Evolutionary conservation across 2,797 vertebrate genomes (phyloP).

Genomic region (Nasua narica): DNA sequence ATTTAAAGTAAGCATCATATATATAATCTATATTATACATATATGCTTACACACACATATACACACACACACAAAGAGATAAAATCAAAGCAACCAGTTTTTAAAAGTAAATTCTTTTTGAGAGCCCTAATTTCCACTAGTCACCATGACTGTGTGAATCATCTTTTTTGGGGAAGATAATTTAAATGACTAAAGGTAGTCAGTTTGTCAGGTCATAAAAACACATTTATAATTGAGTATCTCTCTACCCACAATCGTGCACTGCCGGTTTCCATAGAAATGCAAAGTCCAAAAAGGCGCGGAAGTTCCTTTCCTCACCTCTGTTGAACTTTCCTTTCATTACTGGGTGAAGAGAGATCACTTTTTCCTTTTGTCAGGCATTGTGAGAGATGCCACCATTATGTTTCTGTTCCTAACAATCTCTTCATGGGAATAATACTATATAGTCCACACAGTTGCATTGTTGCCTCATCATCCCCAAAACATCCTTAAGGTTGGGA

Average conservation of each 20-base stretch:
- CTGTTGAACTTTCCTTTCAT: background rate
- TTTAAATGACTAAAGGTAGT: background rate
- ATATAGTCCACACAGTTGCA: background rate
- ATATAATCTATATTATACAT: background rate
- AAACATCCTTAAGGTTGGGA: background rate
- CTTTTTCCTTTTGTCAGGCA: background rate
- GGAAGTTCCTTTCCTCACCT: background rate
- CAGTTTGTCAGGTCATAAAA: background rate
- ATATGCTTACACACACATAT: background rate
- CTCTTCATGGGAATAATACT: background rate
- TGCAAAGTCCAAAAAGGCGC: background rate
- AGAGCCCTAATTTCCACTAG: background rate
- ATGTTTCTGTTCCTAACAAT: background rate
- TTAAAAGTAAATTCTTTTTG: background rate
- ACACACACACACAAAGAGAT: background rate
- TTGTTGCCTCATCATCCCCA: background rate
- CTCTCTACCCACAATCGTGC: background rate
- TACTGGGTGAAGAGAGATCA: background rate
- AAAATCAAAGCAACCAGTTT: background rate
- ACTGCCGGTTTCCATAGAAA: background rate
- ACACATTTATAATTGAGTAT: background rate
- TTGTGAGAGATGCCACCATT: background rate
- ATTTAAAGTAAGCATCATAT: background rate
- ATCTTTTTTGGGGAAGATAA: background rate
- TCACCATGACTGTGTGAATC: background rate